A percentile compares a stretch with the other conserved stretches of the same genome.
phyloP scores from a whole-genome alignment of 2,113 vertebrate genomes.

The Chloropsis cyanopogon region DNA sequence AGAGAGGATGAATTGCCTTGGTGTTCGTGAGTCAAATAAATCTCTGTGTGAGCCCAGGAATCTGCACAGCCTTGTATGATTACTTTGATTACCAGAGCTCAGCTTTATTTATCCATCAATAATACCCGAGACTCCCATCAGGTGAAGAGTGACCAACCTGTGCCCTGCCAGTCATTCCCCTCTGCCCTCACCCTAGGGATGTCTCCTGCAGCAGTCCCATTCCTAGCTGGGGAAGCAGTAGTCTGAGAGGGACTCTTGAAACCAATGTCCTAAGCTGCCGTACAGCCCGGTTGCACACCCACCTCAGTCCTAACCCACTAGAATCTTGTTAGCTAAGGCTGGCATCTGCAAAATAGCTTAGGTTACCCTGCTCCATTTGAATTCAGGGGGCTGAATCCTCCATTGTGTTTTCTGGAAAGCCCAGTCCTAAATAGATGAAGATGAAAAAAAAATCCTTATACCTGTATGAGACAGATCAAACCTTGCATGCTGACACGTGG shows the following conservation, averaged over 20 bases:
- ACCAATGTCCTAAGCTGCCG: neutral
- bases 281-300: neutral
- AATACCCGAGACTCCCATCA: neutral
- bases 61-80: neutral
- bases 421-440: neutral
- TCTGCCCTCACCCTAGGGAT: neutral
- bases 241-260: neutral
- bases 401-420: neutral
- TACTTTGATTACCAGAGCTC: neutral
- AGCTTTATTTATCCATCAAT: neutral
- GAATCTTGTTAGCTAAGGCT: neutral
- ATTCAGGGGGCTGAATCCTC: neutral
- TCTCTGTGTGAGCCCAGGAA: neutral
- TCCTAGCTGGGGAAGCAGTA: neutral
- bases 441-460: neutral
- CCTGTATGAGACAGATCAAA: neutral
- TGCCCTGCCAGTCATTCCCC: neutral
- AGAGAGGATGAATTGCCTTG: conserved; percentile 19
- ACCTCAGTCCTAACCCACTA: neutral
- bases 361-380: neutral
- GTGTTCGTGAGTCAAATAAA: neutral
- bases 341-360: neutral
- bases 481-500: neutral
- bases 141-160: neutral
- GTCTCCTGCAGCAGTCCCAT: neutral